Evolutionary conservation across 2,113 vertebrate genomes (phyloP), one percentile per base, ranked within the genome.

Genomic region (Salvelinus namaycush): DNA sequence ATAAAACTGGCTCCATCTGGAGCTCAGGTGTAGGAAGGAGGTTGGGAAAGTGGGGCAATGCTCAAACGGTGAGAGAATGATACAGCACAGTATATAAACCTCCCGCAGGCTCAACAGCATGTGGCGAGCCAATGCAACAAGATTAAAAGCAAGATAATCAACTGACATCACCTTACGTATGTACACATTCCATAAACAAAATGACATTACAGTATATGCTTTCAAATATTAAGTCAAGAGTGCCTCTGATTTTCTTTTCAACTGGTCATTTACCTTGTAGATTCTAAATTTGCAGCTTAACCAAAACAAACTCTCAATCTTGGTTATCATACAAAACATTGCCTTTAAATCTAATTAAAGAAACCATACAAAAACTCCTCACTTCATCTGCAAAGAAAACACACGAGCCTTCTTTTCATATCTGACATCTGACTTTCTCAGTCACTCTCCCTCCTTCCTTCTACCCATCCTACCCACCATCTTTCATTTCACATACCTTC

Each of bases 401-500:
- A 66, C 9, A 22, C 12, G 1, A 29, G 26, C 9, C 48, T 29
- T 24, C 57, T 39, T 31, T 20, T 18, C 9, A 24, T 27, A 9
- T 16, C 64, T 24, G n/a, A 24, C 9, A 29, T 26, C 9, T 26
- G 59, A 26, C 75, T 26, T n/a, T 44, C 67, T 69, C 49, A 13
- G 24, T 68, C 74, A n/a, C 57, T 64, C 68, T 48, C 75, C 27
- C 68, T 71, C 12, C 13, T 11, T 72, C 22, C 24, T 27, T 62
- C 22, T 39, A 29, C 39, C 68, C 39, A 39, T 57, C 51, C 16
- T 69, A 13, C 64, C 16, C 71, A 18, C 64, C 72, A 64, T 69
- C 65, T n/a, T 12, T 59, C 39, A 44, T 27, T 3, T 8, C 20
- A 79, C 91, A 86, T 95, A 97, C 96, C 96, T 95, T 97, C 87